Base-by-base conservation (phyloP, 1,140 invertebrate genomes). In the Himalopsyche phryganea region DNA sequence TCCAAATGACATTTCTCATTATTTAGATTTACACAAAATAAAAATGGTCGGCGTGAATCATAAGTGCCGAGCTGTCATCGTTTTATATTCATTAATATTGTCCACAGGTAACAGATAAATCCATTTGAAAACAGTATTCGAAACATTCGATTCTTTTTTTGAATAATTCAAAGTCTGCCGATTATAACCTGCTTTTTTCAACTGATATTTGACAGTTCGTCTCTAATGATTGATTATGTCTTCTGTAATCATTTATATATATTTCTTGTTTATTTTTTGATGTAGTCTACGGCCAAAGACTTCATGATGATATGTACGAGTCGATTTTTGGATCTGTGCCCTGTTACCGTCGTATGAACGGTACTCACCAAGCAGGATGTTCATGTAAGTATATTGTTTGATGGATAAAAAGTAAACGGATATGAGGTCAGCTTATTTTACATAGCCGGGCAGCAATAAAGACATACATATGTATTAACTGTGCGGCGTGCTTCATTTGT, bases 331-430 rank as follows among this genome's bases (percentile, higher is more conserved):
- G 85, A 38, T 78, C 81, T 44, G 79, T 84, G 55, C 85, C 86
- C 46, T 96, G 94, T 78, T 94, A 94, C 69, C 81, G 92, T 64
- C 80, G 90, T 61, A 75, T 96, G 35, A 97, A 96, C 82, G 91
- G 86, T 41, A 96, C 94, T 14, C 91, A 96, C 80, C 90, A 95
- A 72, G 87, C 90, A 68, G 94, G 94, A 54, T 96, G 94, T 75
- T 85, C 88, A 33, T 93, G 91, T 91, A 82, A 86, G 84, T 84
- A 66, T 63, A 33, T 1, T 14, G 3, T 38, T 15, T n/a, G 6
- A 14, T 32, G 2, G 5, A 0, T 6, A 5, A 13, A 14, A 20
- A 20, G 23, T 20, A 14, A 40, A 38, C 11, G 13, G 14, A 19
- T 23, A 14, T 11, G 11, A 14, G 14, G 46, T 52, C 4, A 48